A percentile compares a stretch with the other conserved stretches of the same genome.
Conservation (phyloP, 2,797 vertebrate species). For the Coregonus sp. region DNA sequence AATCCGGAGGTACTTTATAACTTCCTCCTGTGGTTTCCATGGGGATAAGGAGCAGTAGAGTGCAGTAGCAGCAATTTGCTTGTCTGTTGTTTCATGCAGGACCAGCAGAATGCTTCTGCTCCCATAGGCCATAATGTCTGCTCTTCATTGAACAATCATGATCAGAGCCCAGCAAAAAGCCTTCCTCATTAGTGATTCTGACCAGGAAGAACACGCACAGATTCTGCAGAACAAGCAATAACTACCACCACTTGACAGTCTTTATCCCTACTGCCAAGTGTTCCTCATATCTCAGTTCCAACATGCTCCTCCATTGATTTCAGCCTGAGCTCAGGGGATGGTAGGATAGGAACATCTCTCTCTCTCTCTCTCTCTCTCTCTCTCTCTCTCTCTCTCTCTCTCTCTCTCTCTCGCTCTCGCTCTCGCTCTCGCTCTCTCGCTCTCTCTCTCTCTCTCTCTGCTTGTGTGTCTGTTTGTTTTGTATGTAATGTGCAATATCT, state of each 20-base stretch:
- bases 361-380: too few species aligned
- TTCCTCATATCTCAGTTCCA: constrained; percentile 54
- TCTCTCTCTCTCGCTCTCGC: too few species aligned
- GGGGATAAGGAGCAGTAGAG: background rate
- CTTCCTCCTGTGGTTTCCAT: constrained; percentile 1
- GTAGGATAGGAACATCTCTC: constrained; percentile 25
- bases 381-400: too few species aligned
- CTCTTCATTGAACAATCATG: background rate
- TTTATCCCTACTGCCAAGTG: constrained; percentile 19
- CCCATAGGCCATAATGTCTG: background rate
- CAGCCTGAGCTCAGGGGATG: constrained; percentile 20
- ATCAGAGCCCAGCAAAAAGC: background rate
- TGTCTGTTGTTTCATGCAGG: background rate
- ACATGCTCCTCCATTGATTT: constrained; percentile 58
- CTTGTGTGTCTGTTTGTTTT: too few species aligned
- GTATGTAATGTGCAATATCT: too few species aligned
- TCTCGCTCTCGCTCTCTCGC: too few species aligned
- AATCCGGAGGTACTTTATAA: background rate
- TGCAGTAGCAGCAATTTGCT: background rate
- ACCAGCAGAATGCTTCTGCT: background rate
- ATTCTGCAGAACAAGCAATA: background rate
- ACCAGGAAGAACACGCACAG: background rate
- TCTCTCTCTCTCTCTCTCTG: too few species aligned
- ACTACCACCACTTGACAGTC: background rate
- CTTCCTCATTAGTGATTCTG: background rate